A percentile compares a stretch with the other conserved stretches of the same genome.
These are phyloP conservation scores for Ahaetulla prasina DNA, from an alignment of 2,113 vertebrate species.

Conservation along the genomic window DNA sequence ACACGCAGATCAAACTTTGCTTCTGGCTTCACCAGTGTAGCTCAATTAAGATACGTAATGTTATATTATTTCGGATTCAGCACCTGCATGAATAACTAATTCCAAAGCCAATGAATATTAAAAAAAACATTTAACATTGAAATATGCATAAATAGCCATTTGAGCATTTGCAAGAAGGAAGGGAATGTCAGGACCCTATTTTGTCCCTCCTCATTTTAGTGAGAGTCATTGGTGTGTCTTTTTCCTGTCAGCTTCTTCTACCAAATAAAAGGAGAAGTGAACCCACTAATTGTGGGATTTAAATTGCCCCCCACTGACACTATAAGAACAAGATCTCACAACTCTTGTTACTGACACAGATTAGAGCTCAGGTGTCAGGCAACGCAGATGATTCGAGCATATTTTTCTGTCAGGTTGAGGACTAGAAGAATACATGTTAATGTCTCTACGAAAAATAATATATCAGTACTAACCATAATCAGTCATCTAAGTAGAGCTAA, in stretches of 20 bases:
- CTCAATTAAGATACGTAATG: neutral
- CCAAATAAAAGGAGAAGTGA: neutral
- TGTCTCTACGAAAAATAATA: neutral
- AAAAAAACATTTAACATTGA: neutral
- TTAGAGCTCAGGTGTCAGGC: neutral
- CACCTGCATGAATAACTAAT: neutral
- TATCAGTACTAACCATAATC: neutral
- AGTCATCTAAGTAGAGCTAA: neutral
- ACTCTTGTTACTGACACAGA: neutral
- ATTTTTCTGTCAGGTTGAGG: neutral
- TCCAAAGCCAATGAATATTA: neutral
- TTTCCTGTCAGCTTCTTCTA: neutral
- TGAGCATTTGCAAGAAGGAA: neutral
- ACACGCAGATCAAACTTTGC: neutral
- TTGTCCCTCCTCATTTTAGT: neutral
- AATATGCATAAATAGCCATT: neutral
- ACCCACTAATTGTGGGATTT: neutral
- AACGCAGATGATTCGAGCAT: neutral
- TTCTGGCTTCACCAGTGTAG: neutral
- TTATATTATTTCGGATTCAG: neutral
- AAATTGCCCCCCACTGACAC: neutral
- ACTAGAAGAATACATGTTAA: neutral
- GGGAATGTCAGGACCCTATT: neutral
- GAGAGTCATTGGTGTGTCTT: neutral
- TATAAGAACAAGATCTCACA: neutral